These are phyloP conservation scores for Teleiodes luculella DNA, from an alignment of 2,888 invertebrate species.

Conservation along the genomic window DNA sequence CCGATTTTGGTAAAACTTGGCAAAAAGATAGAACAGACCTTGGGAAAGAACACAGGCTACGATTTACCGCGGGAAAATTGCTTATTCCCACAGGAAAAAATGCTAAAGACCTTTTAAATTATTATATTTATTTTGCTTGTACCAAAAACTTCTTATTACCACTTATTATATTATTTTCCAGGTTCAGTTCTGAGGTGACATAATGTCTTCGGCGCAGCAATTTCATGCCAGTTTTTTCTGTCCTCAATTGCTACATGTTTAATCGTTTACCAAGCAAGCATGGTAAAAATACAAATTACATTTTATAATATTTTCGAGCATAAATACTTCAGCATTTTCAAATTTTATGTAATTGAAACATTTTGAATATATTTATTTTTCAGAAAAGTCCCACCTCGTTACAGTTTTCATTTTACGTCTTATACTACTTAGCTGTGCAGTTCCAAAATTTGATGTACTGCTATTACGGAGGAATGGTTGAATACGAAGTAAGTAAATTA, in stretches of 20 bases:
- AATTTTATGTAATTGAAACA: no score
- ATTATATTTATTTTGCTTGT: no score
- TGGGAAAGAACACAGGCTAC: no score
- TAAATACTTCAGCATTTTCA: no score
- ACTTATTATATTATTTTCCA: no score
- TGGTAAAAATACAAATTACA: slow-evolving; percentile 27
- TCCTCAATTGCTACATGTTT: slow-evolving; percentile 31
- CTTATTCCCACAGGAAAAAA: no score
- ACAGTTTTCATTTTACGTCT: background rate
- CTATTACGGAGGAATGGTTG: background rate
- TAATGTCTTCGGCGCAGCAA: slow-evolving; percentile 32
- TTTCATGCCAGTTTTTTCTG: slow-evolving; percentile 36
- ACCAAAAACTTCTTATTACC: slow-evolving; percentile 7
- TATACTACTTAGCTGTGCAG: background rate
- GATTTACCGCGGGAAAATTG: no score
- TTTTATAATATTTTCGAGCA: background rate
- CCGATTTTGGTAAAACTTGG: no score
- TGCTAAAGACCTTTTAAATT: no score
- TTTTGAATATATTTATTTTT: background rate
- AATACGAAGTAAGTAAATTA: slow-evolving; percentile 3
- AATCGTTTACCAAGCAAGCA: slow-evolving; percentile 34
- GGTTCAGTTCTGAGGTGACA: slow-evolving; percentile 39
- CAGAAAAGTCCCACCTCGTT: background rate
- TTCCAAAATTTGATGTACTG: background rate
- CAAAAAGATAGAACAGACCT: no score